A percentile compares a stretch with the other conserved stretches of the same genome.
Evolutionary conservation across 2,888 invertebrate genomes (phyloP).

Genomic region (Ethmia dodecea): DNA sequence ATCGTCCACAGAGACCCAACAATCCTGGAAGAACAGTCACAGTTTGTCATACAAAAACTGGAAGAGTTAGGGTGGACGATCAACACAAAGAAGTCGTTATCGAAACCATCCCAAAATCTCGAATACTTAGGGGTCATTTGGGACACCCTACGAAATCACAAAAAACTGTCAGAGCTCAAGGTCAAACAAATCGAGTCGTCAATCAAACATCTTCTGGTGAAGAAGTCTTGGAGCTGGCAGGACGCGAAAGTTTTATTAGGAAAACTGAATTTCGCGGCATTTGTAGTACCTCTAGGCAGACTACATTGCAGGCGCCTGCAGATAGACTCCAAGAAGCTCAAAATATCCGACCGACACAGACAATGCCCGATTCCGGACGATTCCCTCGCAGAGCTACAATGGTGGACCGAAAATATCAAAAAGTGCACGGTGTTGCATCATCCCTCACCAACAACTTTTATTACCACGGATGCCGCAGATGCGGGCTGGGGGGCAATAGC

Average conservation of each 20-base stretch:
- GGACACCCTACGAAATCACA: neutral
- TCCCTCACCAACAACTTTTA: constrained; percentile 15
- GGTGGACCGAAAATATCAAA: constrained; percentile 16
- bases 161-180: neutral
- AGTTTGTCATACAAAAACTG: neutral
- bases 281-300: constrained; percentile 1
- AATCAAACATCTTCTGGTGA: constrained; percentile 4
- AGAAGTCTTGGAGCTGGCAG: constrained; percentile 5
- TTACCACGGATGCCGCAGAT: constrained; percentile 17
- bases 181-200: too few relatives aligned
- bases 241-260: neutral
- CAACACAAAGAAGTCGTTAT: neutral
- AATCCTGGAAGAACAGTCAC: neutral
- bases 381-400: constrained; percentile 12
- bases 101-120: neutral
- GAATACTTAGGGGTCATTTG: neutral
- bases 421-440: constrained; percentile 5
- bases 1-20: neutral
- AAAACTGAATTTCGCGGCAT: neutral
- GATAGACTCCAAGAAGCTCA: neutral
- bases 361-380: constrained; percentile 6
- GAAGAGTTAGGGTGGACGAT: neutral
- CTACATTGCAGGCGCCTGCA: neutral
- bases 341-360: constrained; percentile 7
- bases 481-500: constrained; percentile 19